Conservation (phyloP, 2,888 invertebrate species). For the Ectemnius cavifrons region DNA sequence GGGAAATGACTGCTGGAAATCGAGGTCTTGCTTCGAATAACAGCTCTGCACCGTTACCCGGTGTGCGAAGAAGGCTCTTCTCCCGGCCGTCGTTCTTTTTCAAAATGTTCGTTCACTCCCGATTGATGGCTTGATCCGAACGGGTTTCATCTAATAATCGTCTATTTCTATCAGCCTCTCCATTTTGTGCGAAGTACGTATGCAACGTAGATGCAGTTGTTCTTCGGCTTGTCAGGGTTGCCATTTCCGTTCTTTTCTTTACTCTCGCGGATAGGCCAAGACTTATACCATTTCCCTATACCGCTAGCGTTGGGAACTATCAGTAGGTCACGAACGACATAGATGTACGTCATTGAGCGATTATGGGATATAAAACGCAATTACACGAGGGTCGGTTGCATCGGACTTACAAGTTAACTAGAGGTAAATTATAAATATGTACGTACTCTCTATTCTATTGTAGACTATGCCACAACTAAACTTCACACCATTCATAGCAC, state of each 20-base stretch:
- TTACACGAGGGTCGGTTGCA: too few species aligned
- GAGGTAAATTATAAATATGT: too few species aligned
- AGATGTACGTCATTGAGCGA: too few species aligned
- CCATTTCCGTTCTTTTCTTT: not conserved
- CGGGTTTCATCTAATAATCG: too few species aligned
- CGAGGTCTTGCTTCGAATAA: not conserved
- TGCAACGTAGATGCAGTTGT: not conserved
- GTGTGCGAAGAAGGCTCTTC: too few species aligned
- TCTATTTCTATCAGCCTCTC: not conserved
- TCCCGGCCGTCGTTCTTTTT: too few species aligned
- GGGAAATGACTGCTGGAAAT: not conserved
- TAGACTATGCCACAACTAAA: conserved; percentile 8
- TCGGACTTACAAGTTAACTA: too few species aligned
- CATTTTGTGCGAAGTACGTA: conserved; percentile 10
- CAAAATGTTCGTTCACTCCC: too few species aligned
- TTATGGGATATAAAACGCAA: too few species aligned
- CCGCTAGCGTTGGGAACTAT: not conserved
- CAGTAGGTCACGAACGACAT: too few species aligned
- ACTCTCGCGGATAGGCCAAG: not conserved
- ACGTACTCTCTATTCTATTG: not conserved
- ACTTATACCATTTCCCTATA: not conserved
- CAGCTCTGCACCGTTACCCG: not conserved
- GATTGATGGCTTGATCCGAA: too few species aligned
- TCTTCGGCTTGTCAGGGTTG: too few species aligned
- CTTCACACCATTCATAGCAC: conserved; percentile 34